Evolutionary conservation across 2,888 invertebrate species (phyloP).

Genomic region (Acrocyrtus sp.): DNA sequence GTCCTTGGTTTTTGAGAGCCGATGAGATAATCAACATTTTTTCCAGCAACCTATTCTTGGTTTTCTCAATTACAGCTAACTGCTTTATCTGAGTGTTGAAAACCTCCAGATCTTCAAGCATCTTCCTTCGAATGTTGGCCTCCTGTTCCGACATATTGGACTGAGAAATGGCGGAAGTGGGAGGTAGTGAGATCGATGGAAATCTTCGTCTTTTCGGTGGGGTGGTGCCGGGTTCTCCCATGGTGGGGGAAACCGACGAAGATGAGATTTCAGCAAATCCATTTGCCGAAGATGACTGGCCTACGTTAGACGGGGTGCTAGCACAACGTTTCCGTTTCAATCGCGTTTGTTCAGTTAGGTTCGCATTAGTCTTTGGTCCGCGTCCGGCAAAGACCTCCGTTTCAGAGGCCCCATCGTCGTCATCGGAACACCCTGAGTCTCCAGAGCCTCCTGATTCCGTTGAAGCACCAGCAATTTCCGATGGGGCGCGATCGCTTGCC

Average conservation of each 20-base stretch:
- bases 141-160: conserved; percentile 45
- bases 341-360: conserved; percentile 40
- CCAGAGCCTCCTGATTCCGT: conserved; percentile 20
- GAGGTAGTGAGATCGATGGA: conserved; percentile 53
- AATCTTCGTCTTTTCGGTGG: conserved; percentile 61
- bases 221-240: conserved; percentile 32
- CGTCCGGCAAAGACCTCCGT: not conserved
- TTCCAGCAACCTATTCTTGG: conserved; percentile 53
- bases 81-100: conserved; percentile 56
- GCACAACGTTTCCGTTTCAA: conserved; percentile 54
- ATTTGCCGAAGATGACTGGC: conserved; percentile 53
- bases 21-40: conserved; percentile 55
- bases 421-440: conserved; percentile 22
- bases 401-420: conserved; percentile 7
- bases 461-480: conserved; percentile 41
- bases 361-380: conserved; percentile 43
- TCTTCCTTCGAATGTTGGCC: conserved; percentile 55
- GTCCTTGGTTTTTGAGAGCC: conserved; percentile 45
- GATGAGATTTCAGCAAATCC: conserved; percentile 27
- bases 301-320: conserved; percentile 49
- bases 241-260: conserved; percentile 9
- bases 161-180: conserved; percentile 38
- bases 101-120: conserved; percentile 55
- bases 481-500: conserved; percentile 22
- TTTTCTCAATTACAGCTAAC: conserved; percentile 55